Conservation (phyloP, 2,888 invertebrate species). For the Drosophila leonis region DNA sequence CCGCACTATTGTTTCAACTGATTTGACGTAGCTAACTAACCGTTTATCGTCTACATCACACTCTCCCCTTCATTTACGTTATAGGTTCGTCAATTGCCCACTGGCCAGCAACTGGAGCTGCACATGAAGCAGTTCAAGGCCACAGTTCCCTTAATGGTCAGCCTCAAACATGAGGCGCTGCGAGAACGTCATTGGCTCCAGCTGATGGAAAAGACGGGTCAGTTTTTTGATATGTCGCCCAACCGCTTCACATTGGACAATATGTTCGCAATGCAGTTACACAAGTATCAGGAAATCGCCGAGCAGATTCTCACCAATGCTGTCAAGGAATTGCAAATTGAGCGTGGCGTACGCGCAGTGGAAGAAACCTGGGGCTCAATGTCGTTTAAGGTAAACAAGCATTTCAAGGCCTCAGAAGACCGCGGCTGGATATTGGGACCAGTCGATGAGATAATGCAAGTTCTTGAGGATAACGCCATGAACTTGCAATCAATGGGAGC, state of each 20-base stretch:
- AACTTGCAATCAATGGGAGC: slow-evolving; percentile 96
- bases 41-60: slow-evolving; percentile 12
- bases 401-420: slow-evolving; percentile 91
- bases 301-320: slow-evolving; percentile 95
- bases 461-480: slow-evolving; percentile 95
- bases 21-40: slow-evolving; percentile 74
- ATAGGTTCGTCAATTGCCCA: slow-evolving; percentile 86
- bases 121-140: slow-evolving; percentile 95
- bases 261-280: slow-evolving; percentile 96
- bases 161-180: slow-evolving; percentile 95
- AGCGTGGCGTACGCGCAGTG: slow-evolving; percentile 93
- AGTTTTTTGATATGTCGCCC: slow-evolving; percentile 94
- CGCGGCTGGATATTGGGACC: slow-evolving; percentile 91
- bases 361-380: slow-evolving; percentile 90
- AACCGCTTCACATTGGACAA: slow-evolving; percentile 96
- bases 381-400: slow-evolving; percentile 88
- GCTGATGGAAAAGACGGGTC: slow-evolving; percentile 93
- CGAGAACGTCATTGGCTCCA: slow-evolving; percentile 96
- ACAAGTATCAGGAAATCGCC: slow-evolving; percentile 93
- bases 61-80: not conserved
- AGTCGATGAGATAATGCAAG: slow-evolving; percentile 92
- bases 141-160: slow-evolving; percentile 95
- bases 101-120: slow-evolving; percentile 90
- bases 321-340: slow-evolving; percentile 96
- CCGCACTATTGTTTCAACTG: slow-evolving; percentile 81